A percentile compares a stretch with the other conserved stretches of the same genome.
These are phyloP conservation scores for Drosophila ercepeae DNA, from an alignment of 1,140 invertebrate species.

Conservation along the genomic window DNA sequence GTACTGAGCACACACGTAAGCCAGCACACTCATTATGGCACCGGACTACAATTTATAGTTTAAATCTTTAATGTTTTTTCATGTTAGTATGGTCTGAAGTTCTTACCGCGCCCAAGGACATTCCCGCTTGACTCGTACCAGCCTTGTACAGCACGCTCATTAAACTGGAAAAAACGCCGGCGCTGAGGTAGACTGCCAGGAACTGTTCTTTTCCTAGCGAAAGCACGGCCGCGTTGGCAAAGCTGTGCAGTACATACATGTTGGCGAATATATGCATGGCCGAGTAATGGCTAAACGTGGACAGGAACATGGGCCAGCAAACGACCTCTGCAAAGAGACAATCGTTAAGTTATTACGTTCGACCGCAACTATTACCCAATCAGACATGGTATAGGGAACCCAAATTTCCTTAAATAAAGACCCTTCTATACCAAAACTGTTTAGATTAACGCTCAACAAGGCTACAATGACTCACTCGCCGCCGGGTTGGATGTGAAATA, in stretches of 20 bases:
- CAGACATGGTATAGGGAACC: background rate
- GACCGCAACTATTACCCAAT: background rate
- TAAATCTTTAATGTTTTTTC: background rate
- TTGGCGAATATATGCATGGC: constrained; percentile 94
- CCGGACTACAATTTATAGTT: constrained; percentile 91
- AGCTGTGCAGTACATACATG: constrained; percentile 98
- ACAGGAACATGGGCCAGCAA: constrained; percentile 95
- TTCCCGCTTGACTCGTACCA: constrained; percentile 86
- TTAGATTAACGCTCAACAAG: background rate
- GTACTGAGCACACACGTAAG: constrained; percentile 93
- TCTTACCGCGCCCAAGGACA: constrained; percentile 96
- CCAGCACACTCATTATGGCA: constrained; percentile 95
- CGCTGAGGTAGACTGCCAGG: constrained; percentile 94
- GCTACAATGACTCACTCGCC: constrained; percentile 86
- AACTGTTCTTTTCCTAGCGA: constrained; percentile 96
- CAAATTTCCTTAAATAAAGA: background rate
- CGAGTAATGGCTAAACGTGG: constrained; percentile 96
- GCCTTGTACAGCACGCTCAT: constrained; percentile 93
- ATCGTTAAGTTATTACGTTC: background rate
- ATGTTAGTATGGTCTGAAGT: background rate
- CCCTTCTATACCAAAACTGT: background rate
- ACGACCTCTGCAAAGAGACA: constrained; percentile 85
- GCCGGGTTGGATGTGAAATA: constrained; percentile 94
- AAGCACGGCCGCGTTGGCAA: constrained; percentile 87
- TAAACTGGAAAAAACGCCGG: constrained; percentile 94